Percentiles rank a stretch among this genome's conserved stretches.
Conservation (phyloP, 2,113 vertebrate species). For the Istiophorus platypterus region DNA sequence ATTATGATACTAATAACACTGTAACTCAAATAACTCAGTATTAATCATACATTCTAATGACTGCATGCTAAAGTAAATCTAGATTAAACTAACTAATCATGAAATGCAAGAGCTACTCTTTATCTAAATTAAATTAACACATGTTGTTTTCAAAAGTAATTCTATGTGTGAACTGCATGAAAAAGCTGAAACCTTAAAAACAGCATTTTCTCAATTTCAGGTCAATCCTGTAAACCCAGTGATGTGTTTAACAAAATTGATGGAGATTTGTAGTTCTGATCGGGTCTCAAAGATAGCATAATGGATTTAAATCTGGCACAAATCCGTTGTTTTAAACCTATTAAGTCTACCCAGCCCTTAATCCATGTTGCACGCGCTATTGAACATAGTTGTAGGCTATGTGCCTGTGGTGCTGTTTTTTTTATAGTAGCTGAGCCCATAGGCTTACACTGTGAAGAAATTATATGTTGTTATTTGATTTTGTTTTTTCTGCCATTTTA, state of each 20-base stretch:
- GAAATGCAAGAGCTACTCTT: neutral
- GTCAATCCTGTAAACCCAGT: neutral
- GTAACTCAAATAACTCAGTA: neutral
- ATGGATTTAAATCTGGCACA: slow-evolving; percentile 50
- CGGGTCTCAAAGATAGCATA: slow-evolving; percentile 10
- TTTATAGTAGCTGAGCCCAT: slow-evolving; percentile 11
- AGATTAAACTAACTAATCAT: neutral
- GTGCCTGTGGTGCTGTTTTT: neutral
- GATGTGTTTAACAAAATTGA: neutral
- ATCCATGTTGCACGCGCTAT: slow-evolving; percentile 39
- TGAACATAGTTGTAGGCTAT: slow-evolving; percentile 17
- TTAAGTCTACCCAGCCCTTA: slow-evolving; percentile 58
- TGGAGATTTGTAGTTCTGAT: slow-evolving; percentile 10
- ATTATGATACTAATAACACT: neutral
- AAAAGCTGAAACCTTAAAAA: neutral
- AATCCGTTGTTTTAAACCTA: slow-evolving; percentile 65
- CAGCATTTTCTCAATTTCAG: neutral
- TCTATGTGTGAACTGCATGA: neutral
- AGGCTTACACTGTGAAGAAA: neutral
- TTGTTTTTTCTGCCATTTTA: neutral
- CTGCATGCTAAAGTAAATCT: neutral
- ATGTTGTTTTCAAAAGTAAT: neutral
- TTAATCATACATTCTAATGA: neutral
- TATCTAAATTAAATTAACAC: too few species aligned
- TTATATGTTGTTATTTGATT: neutral